These are phyloP conservation scores for Drosophila mettleri DNA, from an alignment of 2,888 invertebrate species.

Conservation along the genomic window DNA sequence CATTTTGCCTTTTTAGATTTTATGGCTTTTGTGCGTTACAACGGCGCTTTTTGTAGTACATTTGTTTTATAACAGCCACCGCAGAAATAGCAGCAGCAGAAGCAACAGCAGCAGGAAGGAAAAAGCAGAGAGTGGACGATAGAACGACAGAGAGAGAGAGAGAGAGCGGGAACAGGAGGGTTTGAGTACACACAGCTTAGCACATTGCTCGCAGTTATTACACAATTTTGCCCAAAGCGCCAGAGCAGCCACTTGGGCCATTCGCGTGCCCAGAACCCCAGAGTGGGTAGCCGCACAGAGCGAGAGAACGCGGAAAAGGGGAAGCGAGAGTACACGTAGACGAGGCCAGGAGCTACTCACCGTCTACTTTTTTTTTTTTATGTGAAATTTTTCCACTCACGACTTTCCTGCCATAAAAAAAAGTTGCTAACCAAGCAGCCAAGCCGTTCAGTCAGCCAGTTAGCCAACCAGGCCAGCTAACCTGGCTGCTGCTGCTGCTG, in stretches of 20 bases:
- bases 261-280: conserved; percentile 46
- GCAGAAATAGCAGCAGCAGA: conserved; percentile 44
- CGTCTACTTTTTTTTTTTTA: conserved; percentile 57
- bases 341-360: conserved; percentile 36
- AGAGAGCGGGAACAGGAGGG: background rate
- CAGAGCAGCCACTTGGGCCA: conserved; percentile 64
- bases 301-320: background rate
- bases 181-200: conserved; percentile 63
- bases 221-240: conserved; percentile 77
- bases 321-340: conserved; percentile 8
- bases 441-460: conserved; percentile 59
- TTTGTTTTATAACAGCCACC: conserved; percentile 77
- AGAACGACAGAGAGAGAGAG: background rate
- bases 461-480: conserved; percentile 58
- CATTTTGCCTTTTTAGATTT: conserved; percentile 79
- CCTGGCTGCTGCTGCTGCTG: conserved; percentile 52
- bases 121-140: background rate
- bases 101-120: conserved; percentile 25
- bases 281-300: background rate
- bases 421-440: conserved; percentile 66
- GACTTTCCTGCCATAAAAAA: conserved; percentile 54
- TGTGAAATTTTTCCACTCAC: conserved; percentile 77
- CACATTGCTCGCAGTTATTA: conserved; percentile 78
- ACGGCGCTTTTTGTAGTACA: conserved; percentile 75
- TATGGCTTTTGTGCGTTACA: conserved; percentile 79